Evolutionary conservation across 1,140 invertebrate species (phyloP).

Genomic region (Brachionus calyciflorus): DNA sequence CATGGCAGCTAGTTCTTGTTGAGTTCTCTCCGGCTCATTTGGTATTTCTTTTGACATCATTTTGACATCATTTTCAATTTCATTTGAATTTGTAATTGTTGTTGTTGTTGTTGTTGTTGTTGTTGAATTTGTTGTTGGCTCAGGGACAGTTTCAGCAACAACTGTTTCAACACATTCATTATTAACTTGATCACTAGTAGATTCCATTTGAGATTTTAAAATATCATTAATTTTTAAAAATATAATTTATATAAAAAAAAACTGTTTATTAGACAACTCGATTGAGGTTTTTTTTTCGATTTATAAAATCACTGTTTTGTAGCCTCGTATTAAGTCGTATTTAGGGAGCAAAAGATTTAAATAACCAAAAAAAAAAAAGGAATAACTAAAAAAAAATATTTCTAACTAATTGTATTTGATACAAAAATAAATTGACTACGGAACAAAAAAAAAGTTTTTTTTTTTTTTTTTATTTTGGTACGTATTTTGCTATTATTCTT

Average conservation of each 20-base stretch:
- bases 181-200: neutral
- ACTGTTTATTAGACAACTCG: slow-evolving; percentile 7
- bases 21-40: neutral
- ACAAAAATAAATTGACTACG: slow-evolving; percentile 36
- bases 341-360: too few species aligned
- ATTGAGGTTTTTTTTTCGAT: too few species aligned
- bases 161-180: neutral
- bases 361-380: neutral
- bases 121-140: neutral
- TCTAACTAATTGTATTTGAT: neutral
- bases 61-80: neutral
- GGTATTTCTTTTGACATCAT: neutral
- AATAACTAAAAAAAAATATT: neutral
- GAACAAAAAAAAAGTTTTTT: too few species aligned
- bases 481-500: too few species aligned
- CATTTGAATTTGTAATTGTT: neutral
- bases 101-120: neutral
- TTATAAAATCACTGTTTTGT: slow-evolving; percentile 25
- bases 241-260: too few species aligned
- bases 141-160: neutral
- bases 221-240: neutral
- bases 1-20: slow-evolving; percentile 36
- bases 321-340: slow-evolving; percentile 1
- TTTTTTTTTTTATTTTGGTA: too few species aligned
- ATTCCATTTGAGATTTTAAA: neutral